Base-by-base conservation (phyloP, 2,113 vertebrate species). In the Taxidea taxus region DNA sequence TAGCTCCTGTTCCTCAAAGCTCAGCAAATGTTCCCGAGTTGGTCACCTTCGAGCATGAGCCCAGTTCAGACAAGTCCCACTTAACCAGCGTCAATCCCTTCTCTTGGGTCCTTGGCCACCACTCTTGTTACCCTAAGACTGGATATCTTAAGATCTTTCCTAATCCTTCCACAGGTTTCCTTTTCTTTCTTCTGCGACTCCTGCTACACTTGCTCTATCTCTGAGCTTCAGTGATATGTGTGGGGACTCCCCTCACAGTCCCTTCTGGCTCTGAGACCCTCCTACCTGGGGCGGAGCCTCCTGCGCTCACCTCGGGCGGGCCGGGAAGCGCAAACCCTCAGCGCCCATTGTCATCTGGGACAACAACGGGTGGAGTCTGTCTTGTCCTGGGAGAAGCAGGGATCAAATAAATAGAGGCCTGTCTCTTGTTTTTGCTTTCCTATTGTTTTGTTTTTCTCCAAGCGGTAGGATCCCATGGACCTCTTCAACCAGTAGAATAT, bases 401-500 rank as follows among this genome's bases (percentile, higher is more conserved):
- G 54, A 64, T 34, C 54, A 56, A 83, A 29, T 3, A 64, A 84
- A 44, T 11, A 87, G 64, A 56, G 18, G n/a, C 84, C 3, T 29
- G 31, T 13, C 42, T 23, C 25, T 21, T 42, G 42, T 3, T n/a
- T 54, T 29, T 42, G 7, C 42, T 80, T 51, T 68, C 39, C 34
- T 58, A 29, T 15, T 21, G 66, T 64, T 94, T 56, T 75, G 54
- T 23, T 75, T 93, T 88, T 74, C 77, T 93, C 64, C 8, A 92
- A 66, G 78, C 39, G 82, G 11, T 66, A 62, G 25, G 70, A 90
- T 78, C 74, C 68, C 56, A 25, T 25, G 75, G 86, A 29, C 66
- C 54, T 96, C 77, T 86, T 83, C 83, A 75, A 96, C 51, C 8
- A 14, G 60, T 9, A 84, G 95, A 66, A 44, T 42, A 80, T 47